A percentile compares a stretch with the other conserved stretches of the same genome.
These are phyloP conservation scores for Cassiopea andromeda DNA, from an alignment of 30 jellyfish, hydroid and myxozoan species.

Conservation along the genomic window DNA sequence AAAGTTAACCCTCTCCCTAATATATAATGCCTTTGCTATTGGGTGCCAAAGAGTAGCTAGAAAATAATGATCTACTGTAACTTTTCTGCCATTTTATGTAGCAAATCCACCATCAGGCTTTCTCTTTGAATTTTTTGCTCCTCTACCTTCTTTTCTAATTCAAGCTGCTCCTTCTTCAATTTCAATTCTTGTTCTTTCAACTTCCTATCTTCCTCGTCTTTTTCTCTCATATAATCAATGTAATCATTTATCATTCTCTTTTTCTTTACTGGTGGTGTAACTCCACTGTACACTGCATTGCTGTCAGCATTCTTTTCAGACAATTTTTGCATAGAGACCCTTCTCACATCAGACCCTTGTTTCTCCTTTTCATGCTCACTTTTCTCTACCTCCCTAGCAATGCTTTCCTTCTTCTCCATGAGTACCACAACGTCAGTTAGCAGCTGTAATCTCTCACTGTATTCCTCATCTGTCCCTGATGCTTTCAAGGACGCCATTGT, in stretches of 20 bases:
- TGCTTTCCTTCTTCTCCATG: background rate
- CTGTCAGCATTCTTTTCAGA: background rate
- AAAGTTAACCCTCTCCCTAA: background rate
- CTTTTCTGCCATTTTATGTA: background rate
- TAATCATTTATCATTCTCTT: background rate
- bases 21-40: background rate
- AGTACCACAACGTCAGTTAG: background rate
- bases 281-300: background rate
- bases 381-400: background rate
- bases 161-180: background rate
- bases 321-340: background rate
- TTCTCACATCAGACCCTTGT: background rate
- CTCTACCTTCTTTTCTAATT: background rate
- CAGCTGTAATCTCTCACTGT: background rate
- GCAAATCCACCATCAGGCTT: background rate
- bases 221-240: background rate
- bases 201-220: background rate
- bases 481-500: background rate
- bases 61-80: background rate
- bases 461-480: constrained; percentile 4
- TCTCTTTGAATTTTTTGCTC: background rate
- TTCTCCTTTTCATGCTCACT: background rate
- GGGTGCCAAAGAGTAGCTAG: background rate
- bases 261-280: background rate
- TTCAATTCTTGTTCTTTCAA: background rate